A percentile compares a stretch with the other conserved stretches of the same genome.
Evolutionary conservation across 1,140 invertebrate species (phyloP).

Genomic region (Nasonia longicornis): DNA sequence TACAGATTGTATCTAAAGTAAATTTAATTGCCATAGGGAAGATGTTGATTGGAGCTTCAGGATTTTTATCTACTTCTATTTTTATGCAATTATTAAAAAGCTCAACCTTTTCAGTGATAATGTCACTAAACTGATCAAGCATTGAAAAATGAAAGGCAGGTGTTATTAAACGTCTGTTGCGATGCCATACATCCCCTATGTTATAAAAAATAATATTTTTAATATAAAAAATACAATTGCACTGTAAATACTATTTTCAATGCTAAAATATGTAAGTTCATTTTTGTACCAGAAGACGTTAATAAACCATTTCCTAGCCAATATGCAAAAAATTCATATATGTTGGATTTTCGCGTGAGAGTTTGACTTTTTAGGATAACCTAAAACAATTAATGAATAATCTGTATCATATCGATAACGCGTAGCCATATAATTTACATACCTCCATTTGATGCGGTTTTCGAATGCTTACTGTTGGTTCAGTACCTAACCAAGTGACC

Average conservation of each 20-base stretch:
- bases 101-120: conserved; percentile 80
- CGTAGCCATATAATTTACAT: conserved; percentile 7
- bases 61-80: conserved; percentile 58
- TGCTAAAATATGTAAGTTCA: conserved; percentile 20
- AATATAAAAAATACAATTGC: not conserved
- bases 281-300: not conserved
- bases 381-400: not conserved
- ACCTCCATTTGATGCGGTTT: conserved; percentile 57
- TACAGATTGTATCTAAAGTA: conserved; percentile 85
- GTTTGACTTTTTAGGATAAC: not conserved
- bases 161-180: conserved; percentile 84
- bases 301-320: conserved; percentile 5
- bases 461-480: conserved; percentile 46
- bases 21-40: conserved; percentile 76
- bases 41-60: conserved; percentile 71
- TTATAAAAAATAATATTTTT: conserved; percentile 11
- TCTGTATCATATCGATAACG: not conserved
- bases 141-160: conserved; percentile 92
- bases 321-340: not conserved
- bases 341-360: conserved; percentile 51
- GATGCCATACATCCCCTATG: conserved; percentile 81
- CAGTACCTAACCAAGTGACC: conserved; percentile 48
- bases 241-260: conserved; percentile 48
- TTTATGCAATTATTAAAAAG: conserved; percentile 71
- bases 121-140: conserved; percentile 80